Evolutionary conservation across 1,140 invertebrate genomes (phyloP).

Genomic region (Drosophila simulans): DNA sequence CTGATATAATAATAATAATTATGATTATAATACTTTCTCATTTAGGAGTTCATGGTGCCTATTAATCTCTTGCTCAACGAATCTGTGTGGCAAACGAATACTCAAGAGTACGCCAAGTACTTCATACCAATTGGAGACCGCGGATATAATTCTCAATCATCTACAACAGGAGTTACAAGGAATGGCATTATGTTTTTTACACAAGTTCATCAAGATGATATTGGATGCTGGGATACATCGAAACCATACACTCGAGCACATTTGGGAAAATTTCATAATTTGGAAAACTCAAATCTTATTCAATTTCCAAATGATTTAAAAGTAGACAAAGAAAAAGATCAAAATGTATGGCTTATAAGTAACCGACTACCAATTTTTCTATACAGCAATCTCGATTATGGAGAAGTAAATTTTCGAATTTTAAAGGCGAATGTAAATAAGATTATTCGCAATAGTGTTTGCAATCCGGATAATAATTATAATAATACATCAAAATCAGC

Average conservation of each 20-base stretch:
- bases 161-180: conserved; percentile 89
- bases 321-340: conserved; percentile 88
- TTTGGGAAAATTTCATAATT: conserved; percentile 86
- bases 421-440: conserved; percentile 87
- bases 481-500: conserved; percentile 24
- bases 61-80: conserved; percentile 88
- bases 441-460: conserved; percentile 88
- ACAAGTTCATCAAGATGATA: conserved; percentile 89
- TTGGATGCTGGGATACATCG: conserved; percentile 92
- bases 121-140: conserved; percentile 88
- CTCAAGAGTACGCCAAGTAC: conserved; percentile 84
- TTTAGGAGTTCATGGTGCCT: conserved; percentile 89
- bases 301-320: conserved; percentile 92
- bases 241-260: conserved; percentile 89
- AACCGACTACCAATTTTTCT: conserved; percentile 91
- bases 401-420: conserved; percentile 90
- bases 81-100: conserved; percentile 85
- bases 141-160: conserved; percentile 88
- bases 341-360: conserved; percentile 90
- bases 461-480: conserved; percentile 86
- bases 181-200: conserved; percentile 92
- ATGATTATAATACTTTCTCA: no score
- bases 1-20: no score
- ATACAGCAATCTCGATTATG: conserved; percentile 88
- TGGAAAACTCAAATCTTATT: conserved; percentile 86